Evolutionary conservation across 2,113 vertebrate species (phyloP), one percentile per base, ranked within the genome.

Genomic region (Clarias macrocephalus): DNA sequence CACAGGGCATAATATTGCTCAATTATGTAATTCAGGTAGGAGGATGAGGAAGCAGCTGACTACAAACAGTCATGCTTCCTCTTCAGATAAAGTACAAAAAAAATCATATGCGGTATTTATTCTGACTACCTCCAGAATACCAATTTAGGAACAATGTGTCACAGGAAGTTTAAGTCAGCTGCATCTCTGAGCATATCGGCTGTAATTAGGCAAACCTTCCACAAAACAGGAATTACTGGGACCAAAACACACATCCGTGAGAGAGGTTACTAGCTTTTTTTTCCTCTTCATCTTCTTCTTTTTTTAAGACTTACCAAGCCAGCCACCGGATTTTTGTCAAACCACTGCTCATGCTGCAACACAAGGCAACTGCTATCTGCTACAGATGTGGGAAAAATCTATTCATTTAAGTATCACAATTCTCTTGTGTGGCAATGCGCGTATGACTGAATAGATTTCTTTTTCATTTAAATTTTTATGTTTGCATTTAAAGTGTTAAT

Each of bases 1-100:
- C 42, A 62, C 37, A 62, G 70, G 70, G 42, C 83, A 76, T 85
- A 86, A 91, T 33, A 54, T 12, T 15, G 72, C 77, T 85, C 42
- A 88, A 85, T 85, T 82, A 80, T 80, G 83, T 66, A 19, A 88
- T 87, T 56, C 59, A 88, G 80, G 75, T 86, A 80, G 82, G 76
- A 70, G 66, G 88, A 82, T 59, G 57, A 0, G 6, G 80, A 86
- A 42, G 80, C 56, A 62, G 80, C 52, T 25, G 66, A 30, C 48
- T 82, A 84, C 56, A 62, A 66, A 37, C 76, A 73, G 83, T 70
- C 42, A 73, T 80, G n/a, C 75, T n/a, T 59, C 54, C 15, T 81
- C 65, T 11, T 37, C 52, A 52, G 33, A 80, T 80, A 77, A 85
- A 76, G 57, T 48, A 48, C 42, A 6, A 62, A 60, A 66, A 66